These are phyloP conservation scores for Hyalella azteca DNA, from an alignment of 2,888 invertebrate species.

Conservation along the genomic window DNA sequence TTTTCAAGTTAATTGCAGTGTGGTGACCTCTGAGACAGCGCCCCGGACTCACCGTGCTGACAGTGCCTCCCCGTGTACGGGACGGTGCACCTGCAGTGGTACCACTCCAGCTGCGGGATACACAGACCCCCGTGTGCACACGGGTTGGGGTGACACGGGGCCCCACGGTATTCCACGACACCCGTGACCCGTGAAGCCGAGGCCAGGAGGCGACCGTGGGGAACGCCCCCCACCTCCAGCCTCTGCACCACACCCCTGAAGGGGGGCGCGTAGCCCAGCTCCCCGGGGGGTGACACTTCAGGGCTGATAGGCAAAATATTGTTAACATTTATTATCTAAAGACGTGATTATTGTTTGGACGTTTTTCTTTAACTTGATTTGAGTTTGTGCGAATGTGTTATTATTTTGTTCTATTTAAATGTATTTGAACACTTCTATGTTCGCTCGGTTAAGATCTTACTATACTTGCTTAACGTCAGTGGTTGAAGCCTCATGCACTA, in stretches of 20 bases:
- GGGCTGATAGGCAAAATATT: not conserved
- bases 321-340: too few species aligned
- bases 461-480: too few species aligned
- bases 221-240: constrained; percentile 77
- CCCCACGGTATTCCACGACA: constrained; percentile 66
- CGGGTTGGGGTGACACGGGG: constrained; percentile 66
- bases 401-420: too few species aligned
- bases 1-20: too few species aligned
- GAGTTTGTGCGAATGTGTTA: too few species aligned
- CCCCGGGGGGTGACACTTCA: not conserved
- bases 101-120: constrained; percentile 78
- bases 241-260: constrained; percentile 80
- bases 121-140: constrained; percentile 81
- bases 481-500: too few species aligned
- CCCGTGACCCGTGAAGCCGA: constrained; percentile 63
- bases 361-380: too few species aligned
- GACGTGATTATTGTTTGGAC: too few species aligned
- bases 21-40: too few species aligned
- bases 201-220: constrained; percentile 65
- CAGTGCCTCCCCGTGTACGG: constrained; percentile 79
- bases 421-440: too few species aligned
- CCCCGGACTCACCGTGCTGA: constrained; percentile 69
- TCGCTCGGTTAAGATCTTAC: too few species aligned
- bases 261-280: constrained; percentile 21
- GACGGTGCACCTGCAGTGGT: constrained; percentile 78